A percentile compares a stretch with the other conserved stretches of the same genome.
phyloP scores from a whole-genome alignment of 2,797 vertebrate genomes.

The Tenualosa thibaudeaui region DNA sequence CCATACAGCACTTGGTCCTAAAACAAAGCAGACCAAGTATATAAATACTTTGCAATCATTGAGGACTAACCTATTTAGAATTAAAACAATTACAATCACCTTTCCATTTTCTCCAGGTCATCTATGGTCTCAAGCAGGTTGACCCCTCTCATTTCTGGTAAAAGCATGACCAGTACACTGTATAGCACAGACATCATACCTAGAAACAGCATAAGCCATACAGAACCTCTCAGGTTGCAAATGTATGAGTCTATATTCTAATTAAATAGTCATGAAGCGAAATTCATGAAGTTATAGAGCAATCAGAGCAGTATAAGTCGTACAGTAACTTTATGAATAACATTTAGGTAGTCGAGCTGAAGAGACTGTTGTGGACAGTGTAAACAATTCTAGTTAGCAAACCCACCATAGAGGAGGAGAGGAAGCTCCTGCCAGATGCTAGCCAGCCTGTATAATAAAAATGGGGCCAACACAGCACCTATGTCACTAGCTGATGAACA shows the following conservation, averaged over 20 bases:
- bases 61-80: neutral
- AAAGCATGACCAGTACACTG: conserved; percentile 48
- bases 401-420: conserved; percentile 38
- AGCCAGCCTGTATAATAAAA: conserved; percentile 81
- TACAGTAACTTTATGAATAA: neutral
- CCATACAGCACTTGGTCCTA: neutral
- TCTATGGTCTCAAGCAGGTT: conserved; percentile 56
- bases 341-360: neutral
- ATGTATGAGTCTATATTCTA: no score
- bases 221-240: no score
- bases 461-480: conserved; percentile 75
- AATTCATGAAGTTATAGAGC: no score
- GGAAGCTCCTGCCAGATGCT: conserved; percentile 52
- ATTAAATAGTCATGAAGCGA: no score
- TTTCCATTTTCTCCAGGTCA: conserved; percentile 49
- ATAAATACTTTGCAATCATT: neutral
- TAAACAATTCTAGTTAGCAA: neutral
- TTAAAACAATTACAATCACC: conserved; percentile 25
- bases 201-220: conserved; percentile 20
- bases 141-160: conserved; percentile 56
- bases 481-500: conserved; percentile 83
- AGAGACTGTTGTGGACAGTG: neutral
- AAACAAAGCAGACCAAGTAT: neutral
- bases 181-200: conserved; percentile 50
- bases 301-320: no score